Evolutionary conservation across 2,888 invertebrate species (phyloP).

Genomic region (Neelides folsomi): DNA sequence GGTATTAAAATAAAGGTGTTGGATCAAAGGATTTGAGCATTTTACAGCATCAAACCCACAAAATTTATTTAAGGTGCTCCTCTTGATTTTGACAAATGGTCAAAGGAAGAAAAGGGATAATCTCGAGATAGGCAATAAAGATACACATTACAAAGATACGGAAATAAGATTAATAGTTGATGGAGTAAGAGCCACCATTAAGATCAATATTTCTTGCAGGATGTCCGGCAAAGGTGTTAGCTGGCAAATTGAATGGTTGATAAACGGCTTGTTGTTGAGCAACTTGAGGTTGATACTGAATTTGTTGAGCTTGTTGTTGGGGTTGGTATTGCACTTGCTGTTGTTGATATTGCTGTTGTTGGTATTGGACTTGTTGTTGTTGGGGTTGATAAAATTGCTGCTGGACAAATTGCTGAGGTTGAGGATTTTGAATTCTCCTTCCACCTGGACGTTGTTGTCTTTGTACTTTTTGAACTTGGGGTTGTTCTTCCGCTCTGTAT

Average conservation of each 20-base stretch:
- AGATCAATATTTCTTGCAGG: constrained; percentile 61
- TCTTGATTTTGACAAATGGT: no score
- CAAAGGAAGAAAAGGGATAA: no score
- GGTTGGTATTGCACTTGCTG: constrained; percentile 32
- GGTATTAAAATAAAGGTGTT: neutral
- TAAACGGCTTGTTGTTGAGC: constrained; percentile 4
- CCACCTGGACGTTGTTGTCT: constrained; percentile 25
- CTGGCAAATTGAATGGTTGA: constrained; percentile 20
- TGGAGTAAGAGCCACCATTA: constrained; percentile 60
- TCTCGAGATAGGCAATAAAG: no score
- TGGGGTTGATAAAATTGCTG: constrained; percentile 36
- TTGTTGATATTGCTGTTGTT: constrained; percentile 16
- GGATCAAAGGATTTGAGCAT: neutral
- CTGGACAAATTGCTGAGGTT: constrained; percentile 37
- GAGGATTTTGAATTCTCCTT: constrained; percentile 36
- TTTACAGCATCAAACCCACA: no score
- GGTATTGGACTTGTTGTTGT: constrained; percentile 25
- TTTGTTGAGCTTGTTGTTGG: constrained; percentile 7
- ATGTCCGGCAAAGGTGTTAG: constrained; percentile 46
- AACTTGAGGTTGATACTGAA: constrained; percentile 15
- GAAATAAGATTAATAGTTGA: constrained; percentile 49
- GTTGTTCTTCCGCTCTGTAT: constrained; percentile 33
- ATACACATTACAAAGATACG: no score
- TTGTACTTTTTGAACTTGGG: constrained; percentile 34
- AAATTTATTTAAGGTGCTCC: no score